phyloP scores from a whole-genome alignment of 2,113 vertebrate genomes.

The Pterocles burchelli region DNA sequence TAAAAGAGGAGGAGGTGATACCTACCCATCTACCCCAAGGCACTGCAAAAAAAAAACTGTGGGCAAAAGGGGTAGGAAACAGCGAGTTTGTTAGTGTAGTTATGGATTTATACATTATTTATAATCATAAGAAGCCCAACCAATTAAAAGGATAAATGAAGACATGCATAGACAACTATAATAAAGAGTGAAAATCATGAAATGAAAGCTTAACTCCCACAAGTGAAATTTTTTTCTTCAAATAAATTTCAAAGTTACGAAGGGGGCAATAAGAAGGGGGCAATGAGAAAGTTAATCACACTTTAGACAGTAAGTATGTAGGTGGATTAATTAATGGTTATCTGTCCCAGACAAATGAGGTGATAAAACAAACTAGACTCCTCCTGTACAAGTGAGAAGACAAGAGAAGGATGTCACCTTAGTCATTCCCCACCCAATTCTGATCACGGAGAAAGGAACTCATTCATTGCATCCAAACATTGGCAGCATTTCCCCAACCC shows the following conservation, averaged over 20 bases:
- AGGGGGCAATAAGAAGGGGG: too few species aligned
- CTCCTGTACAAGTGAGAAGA: neutral
- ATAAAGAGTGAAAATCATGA: neutral
- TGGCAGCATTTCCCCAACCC: neutral
- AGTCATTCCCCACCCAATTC: neutral
- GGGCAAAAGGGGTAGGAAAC: neutral
- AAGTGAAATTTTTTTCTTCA: fast-evolving
- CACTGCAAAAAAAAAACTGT: neutral
- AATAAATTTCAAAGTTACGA: neutral
- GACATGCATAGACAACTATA: neutral
- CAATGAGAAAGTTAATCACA: neutral
- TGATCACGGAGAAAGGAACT: neutral
- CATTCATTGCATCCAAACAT: neutral
- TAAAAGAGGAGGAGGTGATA: neutral
- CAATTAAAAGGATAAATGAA: neutral
- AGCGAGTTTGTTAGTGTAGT: neutral
- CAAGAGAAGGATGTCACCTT: neutral
- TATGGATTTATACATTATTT: neutral
- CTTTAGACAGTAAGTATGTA: neutral
- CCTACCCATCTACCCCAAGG: neutral
- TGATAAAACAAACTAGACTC: neutral
- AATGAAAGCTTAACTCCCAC: neutral
- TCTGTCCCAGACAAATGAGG: neutral
- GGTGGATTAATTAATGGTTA: neutral
- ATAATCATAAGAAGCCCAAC: neutral